Base-by-base conservation (phyloP, 2,888 invertebrate species). In the Cryptocephalus primarius region DNA sequence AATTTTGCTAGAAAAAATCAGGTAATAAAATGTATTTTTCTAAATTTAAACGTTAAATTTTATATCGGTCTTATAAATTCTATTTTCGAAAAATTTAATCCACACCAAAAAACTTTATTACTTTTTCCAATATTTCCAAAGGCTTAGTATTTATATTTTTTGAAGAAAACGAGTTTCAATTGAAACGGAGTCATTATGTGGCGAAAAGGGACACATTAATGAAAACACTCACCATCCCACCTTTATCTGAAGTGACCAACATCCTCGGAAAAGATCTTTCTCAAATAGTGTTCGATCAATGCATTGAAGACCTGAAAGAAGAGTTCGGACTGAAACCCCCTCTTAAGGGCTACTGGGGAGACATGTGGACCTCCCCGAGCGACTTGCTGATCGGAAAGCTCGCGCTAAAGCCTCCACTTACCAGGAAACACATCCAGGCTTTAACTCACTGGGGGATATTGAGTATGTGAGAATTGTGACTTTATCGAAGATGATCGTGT, bases 291-390 rank as follows among this genome's bases (percentile, higher is more conserved):
- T 66, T 70, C 46, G 50, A 56, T 9, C 45, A 60, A 44, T 57
- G 63, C 38, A 63, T 68, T 4, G 57, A 60, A 1, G 58, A 63
- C 8, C 49, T 69, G 10, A 52, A 57, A 45, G 54, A 57, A 45
- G 55, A 60, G 46, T 60, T 72, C 38, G 68, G 70, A 1, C 47
- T 67, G 9, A 51, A 50, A 32, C 64, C 66, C 1, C 59, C 60
- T 8, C 51, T 72, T 14, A 47, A 61, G 46, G 72, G 72, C 1
- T 62, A 70, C 12, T 65, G 63, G 22, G 57, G 60, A 4, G 64
- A 66, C 13, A 48, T 72, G 22, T 73, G 72, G 73, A 56, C 63
- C 6, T 71, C 72, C 1, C 72, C 73, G 2, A 72, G 71, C 52
- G 70, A 72, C 56, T 48, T 69, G 9, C 57, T 73, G 2, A 61